Evolutionary conservation across 2,113 vertebrate genomes (phyloP).

Genomic region (Rhodinocichla rosea): DNA sequence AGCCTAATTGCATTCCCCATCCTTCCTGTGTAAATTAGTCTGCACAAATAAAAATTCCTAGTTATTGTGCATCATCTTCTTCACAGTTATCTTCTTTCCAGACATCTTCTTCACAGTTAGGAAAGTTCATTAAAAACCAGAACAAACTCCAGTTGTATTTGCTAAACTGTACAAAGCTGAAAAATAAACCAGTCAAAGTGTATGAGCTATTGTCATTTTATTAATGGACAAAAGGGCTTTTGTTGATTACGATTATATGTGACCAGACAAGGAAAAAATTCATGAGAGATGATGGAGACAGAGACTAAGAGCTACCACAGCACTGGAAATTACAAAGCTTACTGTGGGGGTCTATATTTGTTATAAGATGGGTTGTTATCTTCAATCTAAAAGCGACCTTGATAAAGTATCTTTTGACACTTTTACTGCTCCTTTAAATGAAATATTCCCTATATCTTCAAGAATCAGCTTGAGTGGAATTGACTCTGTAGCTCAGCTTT

Average conservation of each 20-base stretch:
- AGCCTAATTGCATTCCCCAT: slow-evolving; percentile 43
- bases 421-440: slow-evolving; percentile 70
- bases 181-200: background rate
- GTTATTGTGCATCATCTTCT: slow-evolving; percentile 13
- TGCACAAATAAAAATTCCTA: slow-evolving; percentile 39
- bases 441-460: slow-evolving; percentile 68
- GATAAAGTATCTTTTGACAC: slow-evolving; percentile 71
- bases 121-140: background rate
- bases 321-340: slow-evolving; percentile 33
- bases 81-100: background rate
- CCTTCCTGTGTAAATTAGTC: slow-evolving; percentile 44
- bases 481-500: slow-evolving; percentile 54
- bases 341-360: slow-evolving; percentile 39
- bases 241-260: background rate
- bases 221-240: background rate
- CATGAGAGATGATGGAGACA: background rate
- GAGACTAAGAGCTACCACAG: background rate
- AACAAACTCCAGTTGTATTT: background rate
- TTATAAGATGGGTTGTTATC: slow-evolving; percentile 50
- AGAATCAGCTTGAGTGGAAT: slow-evolving; percentile 63
- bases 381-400: slow-evolving; percentile 60
- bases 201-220: background rate
- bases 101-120: background rate
- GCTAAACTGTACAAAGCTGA: background rate
- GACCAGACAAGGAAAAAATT: background rate